Conservation (phyloP, 2,797 vertebrate species). For the Molossus molossus region DNA sequence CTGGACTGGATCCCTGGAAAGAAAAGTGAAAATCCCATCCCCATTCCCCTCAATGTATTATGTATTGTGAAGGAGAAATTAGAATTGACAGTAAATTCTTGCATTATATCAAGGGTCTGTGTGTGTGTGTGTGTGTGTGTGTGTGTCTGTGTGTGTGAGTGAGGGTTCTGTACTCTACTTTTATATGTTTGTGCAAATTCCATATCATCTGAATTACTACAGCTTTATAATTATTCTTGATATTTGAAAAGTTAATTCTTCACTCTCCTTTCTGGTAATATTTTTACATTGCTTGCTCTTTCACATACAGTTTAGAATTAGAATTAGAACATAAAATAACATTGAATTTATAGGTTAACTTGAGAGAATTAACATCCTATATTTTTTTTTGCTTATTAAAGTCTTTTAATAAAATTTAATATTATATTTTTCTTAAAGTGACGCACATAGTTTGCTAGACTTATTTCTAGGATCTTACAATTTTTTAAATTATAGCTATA, state of each 20-base stretch:
- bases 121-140: neutral
- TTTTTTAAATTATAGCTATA: neutral
- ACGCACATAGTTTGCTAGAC: neutral
- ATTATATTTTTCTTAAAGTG: constrained; percentile 19
- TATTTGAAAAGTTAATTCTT: neutral
- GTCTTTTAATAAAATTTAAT: constrained; percentile 21
- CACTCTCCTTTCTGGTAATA: neutral
- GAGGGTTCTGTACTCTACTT: neutral
- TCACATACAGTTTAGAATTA: constrained; percentile 45
- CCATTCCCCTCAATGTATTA: neutral
- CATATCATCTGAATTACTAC: neutral
- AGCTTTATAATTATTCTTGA: neutral
- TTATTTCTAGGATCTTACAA: constrained; percentile 9
- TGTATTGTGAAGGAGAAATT: neutral
- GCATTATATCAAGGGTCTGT: neutral
- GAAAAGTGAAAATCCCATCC: neutral
- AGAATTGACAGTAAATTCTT: constrained; percentile 7
- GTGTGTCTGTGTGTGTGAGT: neutral
- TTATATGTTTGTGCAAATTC: neutral
- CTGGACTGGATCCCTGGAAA: neutral
- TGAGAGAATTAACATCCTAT: constrained; percentile 7
- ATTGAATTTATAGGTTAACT: constrained; percentile 1
- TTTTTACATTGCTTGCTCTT: neutral
- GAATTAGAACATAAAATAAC: constrained; percentile 1
- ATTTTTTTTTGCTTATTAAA: neutral